A percentile compares a stretch with the other conserved stretches of the same genome.
Conservation (phyloP, 2,888 invertebrate genomes). For the Uropetala carovei region DNA sequence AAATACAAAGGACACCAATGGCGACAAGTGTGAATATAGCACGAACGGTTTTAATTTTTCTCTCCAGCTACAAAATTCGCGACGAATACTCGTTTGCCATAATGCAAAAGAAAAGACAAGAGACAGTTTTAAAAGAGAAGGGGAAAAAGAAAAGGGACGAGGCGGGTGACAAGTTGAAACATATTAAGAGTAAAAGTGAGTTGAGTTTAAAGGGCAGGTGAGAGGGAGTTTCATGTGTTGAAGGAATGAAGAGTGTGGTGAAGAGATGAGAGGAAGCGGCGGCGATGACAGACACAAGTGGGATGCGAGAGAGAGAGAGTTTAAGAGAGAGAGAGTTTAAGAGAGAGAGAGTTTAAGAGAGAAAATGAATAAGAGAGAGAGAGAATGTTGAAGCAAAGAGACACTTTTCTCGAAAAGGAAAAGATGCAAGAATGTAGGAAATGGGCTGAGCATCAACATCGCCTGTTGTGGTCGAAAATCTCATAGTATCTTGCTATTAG, state of each 20-base stretch:
- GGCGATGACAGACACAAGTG: background rate
- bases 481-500: too few species aligned
- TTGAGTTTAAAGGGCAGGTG: background rate
- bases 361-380: too few species aligned
- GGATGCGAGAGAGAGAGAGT: background rate
- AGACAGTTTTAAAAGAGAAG: background rate
- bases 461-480: too few species aligned
- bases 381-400: too few species aligned
- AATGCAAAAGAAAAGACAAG: background rate
- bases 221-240: slow-evolving; percentile 17
- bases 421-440: too few species aligned
- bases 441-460: too few species aligned
- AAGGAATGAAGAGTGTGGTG: background rate
- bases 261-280: background rate
- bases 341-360: background rate
- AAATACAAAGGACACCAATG: too few species aligned
- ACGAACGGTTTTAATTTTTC: too few species aligned
- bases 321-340: background rate
- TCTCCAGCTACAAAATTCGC: too few species aligned
- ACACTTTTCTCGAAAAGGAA: background rate
- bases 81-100: too few species aligned
- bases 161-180: background rate
- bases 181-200: background rate
- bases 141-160: background rate
- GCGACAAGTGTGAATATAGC: too few species aligned